Conservation (phyloP, 2,797 vertebrate genomes). For the Notamacropus eugenii region DNA sequence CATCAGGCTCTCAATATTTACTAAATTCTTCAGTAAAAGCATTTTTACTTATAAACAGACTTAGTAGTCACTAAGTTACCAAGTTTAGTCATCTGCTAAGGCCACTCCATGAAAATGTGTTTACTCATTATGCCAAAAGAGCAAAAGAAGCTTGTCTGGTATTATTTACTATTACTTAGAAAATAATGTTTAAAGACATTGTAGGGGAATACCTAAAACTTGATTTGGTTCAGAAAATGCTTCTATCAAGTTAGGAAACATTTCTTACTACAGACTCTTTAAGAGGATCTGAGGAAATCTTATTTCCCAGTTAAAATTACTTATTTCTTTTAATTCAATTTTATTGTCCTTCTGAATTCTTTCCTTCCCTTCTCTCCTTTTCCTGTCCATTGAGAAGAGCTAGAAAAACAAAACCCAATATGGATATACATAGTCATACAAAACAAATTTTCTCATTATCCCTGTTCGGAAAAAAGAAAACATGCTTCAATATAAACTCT, state of each 20-base stretch:
- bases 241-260: not conserved
- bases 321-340: not conserved
- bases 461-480: not conserved
- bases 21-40: not conserved
- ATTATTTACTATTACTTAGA: not conserved
- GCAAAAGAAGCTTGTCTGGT: not conserved
- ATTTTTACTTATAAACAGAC: not conserved
- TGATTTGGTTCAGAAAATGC: slow-evolving; percentile 28
- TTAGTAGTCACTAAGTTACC: not conserved
- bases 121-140: not conserved
- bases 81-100: not conserved
- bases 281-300: not conserved
- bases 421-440: not conserved
- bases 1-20: not conserved
- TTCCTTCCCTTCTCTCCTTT: not conserved
- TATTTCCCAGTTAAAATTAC: not conserved
- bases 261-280: slow-evolving; percentile 18
- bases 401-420: not conserved
- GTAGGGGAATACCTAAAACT: not conserved
- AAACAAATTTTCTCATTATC: not conserved
- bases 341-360: not conserved
- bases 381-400: not conserved
- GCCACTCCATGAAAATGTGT: not conserved
- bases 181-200: slow-evolving; percentile 19
- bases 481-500: not conserved